Evolutionary conservation across 2,113 vertebrate species (phyloP), one percentile per base, ranked within the genome.

Genomic region (Steatornis caripensis): DNA sequence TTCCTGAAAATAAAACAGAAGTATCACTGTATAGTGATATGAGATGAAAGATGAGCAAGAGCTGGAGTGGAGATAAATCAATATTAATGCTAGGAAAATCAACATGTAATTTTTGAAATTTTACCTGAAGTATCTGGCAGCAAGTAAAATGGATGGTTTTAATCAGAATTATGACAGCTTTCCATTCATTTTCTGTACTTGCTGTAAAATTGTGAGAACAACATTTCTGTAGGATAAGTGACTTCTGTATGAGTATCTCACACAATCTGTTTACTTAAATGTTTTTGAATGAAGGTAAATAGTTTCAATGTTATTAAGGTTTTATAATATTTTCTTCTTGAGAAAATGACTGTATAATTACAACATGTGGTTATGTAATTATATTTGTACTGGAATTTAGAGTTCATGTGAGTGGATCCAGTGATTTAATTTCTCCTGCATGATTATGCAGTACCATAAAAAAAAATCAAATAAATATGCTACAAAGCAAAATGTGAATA

Each of bases 381-480:
- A 65, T 66, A 70, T 83, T 92, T 87, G 22, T 68, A 69, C 71
- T 96, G 89, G 22, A 70, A 62, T 39, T 93, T 78, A 84, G 72
- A 88, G 88, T 90, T 92, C 60, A 19, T 64, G 22, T 68, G 34
- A 86, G 84, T 55, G 46, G 55, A 88, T 82, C n/a, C n/a, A 93
- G 37, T 71, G 75, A 87, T 95, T 90, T 46, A 88, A 77, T 93
- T 96, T 97, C 75, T 93, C 77, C 51, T 84, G 41, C 41, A 37
- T 84, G 61, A 84, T 80, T 92, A 95, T 83, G 34, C 61, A 71
- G 65, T 57, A 53, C 68, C 89, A 95, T 95, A 95, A 94, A 96
- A 95, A 94, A 96, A 95, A 89, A 45, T 78, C 75, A 84, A 85
- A 95, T 91, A 96, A 90, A 95, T 90, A 84, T 15, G 45, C 61